A percentile compares a stretch with the other conserved stretches of the same genome.
Conservation (phyloP, 2,797 vertebrate species). For the Valencia hispanica region DNA sequence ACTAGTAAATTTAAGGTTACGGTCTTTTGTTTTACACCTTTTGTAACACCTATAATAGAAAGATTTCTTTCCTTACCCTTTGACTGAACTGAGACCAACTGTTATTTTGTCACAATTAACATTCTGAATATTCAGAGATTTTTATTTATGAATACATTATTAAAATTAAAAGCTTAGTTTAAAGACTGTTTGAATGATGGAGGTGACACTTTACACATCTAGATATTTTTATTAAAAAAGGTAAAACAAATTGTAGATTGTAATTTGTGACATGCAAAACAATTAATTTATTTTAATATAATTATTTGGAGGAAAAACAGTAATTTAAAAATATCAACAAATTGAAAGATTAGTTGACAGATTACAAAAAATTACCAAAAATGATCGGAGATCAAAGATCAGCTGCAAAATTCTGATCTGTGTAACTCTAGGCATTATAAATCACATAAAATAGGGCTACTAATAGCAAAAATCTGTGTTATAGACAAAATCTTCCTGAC, state of each 20-base stretch:
- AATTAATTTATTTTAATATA: not conserved
- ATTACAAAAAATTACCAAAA: not conserved
- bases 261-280: not conserved
- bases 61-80: not conserved
- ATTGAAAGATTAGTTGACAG: too few relatives aligned
- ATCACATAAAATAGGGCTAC: not conserved
- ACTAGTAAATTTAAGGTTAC: not conserved
- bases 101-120: not conserved
- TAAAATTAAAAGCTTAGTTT: not conserved
- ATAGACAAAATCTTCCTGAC: conserved; percentile 13
- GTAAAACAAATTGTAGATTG: too few relatives aligned
- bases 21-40: too few relatives aligned
- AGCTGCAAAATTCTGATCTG: not conserved
- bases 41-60: not conserved
- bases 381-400: not conserved
- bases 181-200: not conserved
- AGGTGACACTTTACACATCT: not conserved
- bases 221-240: too few relatives aligned
- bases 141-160: not conserved
- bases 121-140: not conserved
- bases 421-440: not conserved
- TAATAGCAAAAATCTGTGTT: not conserved
- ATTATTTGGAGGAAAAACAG: not conserved
- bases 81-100: not conserved
- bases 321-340: too few relatives aligned